Evolutionary conservation across 2,888 invertebrate genomes (phyloP).

Genomic region (Tolmerus cingulatus): DNA sequence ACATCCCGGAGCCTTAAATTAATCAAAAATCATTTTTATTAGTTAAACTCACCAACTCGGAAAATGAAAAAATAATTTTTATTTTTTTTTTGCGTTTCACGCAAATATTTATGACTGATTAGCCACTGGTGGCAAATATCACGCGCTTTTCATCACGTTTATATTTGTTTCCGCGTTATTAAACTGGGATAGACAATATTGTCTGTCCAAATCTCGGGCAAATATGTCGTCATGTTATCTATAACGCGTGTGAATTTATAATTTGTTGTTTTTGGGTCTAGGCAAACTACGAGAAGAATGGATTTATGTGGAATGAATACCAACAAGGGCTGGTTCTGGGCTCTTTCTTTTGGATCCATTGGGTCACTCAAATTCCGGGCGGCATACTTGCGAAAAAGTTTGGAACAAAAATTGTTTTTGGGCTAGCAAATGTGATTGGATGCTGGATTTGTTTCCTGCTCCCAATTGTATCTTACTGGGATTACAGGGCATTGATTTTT

Average conservation of each 20-base stretch:
- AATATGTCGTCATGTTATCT: not conserved
- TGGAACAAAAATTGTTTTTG: slow-evolving; percentile 77
- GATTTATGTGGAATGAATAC: slow-evolving; percentile 72
- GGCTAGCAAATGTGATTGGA: slow-evolving; percentile 71
- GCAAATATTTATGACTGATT: not conserved
- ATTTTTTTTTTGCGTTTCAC: not conserved
- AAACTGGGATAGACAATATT: not conserved
- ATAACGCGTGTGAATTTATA: not conserved
- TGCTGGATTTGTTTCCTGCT: slow-evolving; percentile 72
- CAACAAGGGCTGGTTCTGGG: slow-evolving; percentile 72
- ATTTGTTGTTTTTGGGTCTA: slow-evolving; percentile 28
- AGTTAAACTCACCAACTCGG: not conserved
- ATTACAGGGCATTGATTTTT: slow-evolving; percentile 67
- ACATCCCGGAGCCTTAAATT: not conserved
- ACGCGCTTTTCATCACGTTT: not conserved
- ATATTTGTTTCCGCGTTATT: not conserved
- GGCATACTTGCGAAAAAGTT: slow-evolving; percentile 73
- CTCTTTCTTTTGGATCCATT: slow-evolving; percentile 78
- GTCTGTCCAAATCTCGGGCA: not conserved
- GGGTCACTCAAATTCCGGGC: slow-evolving; percentile 76
- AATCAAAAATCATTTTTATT: not conserved
- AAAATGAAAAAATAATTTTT: not conserved
- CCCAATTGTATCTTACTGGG: slow-evolving; percentile 70
- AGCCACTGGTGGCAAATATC: not conserved
- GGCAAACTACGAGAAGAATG: slow-evolving; percentile 53